Evolutionary conservation across 2,888 invertebrate genomes (phyloP).

Genomic region (Pimpla rufipes): DNA sequence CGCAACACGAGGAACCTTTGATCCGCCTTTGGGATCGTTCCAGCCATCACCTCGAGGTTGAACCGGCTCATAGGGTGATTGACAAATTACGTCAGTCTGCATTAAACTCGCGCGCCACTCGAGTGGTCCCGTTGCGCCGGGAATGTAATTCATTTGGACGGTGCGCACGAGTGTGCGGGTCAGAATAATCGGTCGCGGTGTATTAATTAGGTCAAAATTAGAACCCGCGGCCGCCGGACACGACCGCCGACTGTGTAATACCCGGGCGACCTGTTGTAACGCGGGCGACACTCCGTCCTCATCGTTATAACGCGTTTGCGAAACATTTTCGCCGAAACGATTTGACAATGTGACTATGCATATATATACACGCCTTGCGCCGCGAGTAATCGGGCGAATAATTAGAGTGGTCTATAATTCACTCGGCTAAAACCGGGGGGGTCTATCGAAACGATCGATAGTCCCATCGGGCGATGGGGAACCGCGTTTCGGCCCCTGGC

Average conservation of each 20-base stretch:
- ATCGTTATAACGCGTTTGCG: constrained; percentile 42
- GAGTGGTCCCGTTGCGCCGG: constrained; percentile 5
- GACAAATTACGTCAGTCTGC: constrained; percentile 52
- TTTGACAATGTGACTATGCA: constrained; percentile 49
- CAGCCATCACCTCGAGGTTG: neutral
- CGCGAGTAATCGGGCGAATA: constrained; percentile 52
- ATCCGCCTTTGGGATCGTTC: constrained; percentile 12
- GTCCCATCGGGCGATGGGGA: constrained; percentile 36
- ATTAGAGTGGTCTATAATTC: constrained; percentile 42
- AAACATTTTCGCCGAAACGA: constrained; percentile 56
- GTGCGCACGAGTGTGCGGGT: constrained; percentile 3
- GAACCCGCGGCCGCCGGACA: constrained; percentile 28
- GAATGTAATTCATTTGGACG: constrained; percentile 37
- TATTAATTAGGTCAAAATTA: constrained; percentile 63
- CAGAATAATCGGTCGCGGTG: constrained; percentile 49
- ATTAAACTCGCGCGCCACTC: constrained; percentile 47
- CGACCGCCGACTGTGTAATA: neutral
- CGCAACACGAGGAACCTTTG: constrained; percentile 22
- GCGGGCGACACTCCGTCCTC: neutral
- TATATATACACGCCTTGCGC: neutral
- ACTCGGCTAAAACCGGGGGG: constrained; percentile 5
- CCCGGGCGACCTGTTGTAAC: neutral
- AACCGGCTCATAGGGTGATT: constrained; percentile 41
- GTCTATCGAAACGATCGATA: constrained; percentile 49
- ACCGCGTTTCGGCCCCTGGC: constrained; percentile 28